Evolutionary conservation across 1,140 invertebrate species (phyloP), one percentile per base, ranked within the genome.

Genomic region (Lucilia sericata): DNA sequence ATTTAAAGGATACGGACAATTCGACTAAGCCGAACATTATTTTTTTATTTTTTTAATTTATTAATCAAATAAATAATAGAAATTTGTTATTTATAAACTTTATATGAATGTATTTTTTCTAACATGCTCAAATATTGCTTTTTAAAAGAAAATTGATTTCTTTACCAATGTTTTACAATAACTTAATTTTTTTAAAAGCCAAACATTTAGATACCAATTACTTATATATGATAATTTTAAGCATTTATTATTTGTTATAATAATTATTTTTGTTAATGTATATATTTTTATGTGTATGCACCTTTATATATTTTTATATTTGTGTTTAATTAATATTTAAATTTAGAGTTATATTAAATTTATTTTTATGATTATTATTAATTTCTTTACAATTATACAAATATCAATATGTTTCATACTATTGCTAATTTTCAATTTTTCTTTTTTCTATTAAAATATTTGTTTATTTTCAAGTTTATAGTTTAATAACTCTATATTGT

Each of bases 111-210:
- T 70, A 21, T 10, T 80, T 76, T 80, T 51, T 80, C 19, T 21
- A 80, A 80, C 76, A 80, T 80, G 76, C 42, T 80, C 19, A 49
- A 78, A 51, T 80, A 80, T 80, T 80, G 76, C 76, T 80, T 80
- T 76, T 76, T 30, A 74, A 80, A 51, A 80, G 76, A 49, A 80
- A 80, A 25, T 49, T 25, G 34, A 49, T 51, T 51, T 80, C 13
- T 80, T 42, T 42, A 42, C 10, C 42, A 42, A 10, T 80, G 42
- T 21, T 49, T 80, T 49, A 25, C 42, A 78, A 21, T 49, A 49
- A 80, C 12, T 80, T 51, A 80, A 49, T 19, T 42, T 49, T 19
- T 51, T 80, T 80, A 49, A 80, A 80, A 80, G 76, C 76, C 76
- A 80, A 80, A 80, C 76, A 80, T 80, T 80, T 21, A 80, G 10